Conservation (phyloP, 2,888 invertebrate species). For the Cephus rjabovi region DNA sequence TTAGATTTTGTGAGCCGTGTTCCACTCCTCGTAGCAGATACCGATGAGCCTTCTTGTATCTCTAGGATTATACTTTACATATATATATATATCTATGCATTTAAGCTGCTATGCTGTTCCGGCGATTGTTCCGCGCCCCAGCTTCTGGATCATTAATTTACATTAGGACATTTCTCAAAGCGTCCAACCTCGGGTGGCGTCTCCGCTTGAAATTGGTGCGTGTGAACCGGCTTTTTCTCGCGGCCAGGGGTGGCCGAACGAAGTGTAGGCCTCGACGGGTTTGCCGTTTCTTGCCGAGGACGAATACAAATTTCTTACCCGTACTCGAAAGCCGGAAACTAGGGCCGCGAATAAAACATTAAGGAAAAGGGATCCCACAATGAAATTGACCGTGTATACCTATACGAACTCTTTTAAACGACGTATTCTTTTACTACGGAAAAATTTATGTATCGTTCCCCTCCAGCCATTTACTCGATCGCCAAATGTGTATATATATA, state of each 20-base stretch:
- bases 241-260: neutral
- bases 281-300: neutral
- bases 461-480: neutral
- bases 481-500: neutral
- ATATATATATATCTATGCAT: neutral
- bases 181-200: conserved; percentile 9
- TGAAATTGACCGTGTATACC: neutral
- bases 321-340: neutral
- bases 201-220: conserved; percentile 9
- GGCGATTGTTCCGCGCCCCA: conserved; percentile 42
- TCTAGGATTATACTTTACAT: too few relatives aligned
- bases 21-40: neutral
- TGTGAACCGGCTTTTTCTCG: conserved; percentile 5
- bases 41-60: neutral
- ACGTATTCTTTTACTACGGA: neutral
- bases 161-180: conserved; percentile 58
- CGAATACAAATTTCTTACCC: conserved; percentile 6
- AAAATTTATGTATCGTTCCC: neutral
- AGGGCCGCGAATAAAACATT: neutral
- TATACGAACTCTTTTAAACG: neutral
- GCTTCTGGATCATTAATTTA: conserved; percentile 59
- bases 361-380: neutral
- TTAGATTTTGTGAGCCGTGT: neutral
- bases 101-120: neutral
- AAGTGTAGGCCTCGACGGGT: neutral